Evolutionary conservation across 1,140 invertebrate genomes (phyloP).

Genomic region (Drosophila leontia): DNA sequence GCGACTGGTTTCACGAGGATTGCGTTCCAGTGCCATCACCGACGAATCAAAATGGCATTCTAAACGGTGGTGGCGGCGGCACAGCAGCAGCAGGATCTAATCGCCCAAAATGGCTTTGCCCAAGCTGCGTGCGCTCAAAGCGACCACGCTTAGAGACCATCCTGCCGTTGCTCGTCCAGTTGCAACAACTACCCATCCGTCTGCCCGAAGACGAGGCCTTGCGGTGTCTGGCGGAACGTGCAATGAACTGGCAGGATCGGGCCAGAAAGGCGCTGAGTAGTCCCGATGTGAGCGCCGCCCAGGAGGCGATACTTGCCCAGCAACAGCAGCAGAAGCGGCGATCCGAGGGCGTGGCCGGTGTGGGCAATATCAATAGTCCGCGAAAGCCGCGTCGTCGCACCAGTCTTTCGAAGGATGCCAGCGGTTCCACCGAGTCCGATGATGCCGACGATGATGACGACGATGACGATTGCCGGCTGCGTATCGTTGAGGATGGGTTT

Average conservation of each 20-base stretch:
- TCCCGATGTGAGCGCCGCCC: slow-evolving; percentile 89
- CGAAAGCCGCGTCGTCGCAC: slow-evolving; percentile 64
- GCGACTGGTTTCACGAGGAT: slow-evolving; percentile 96
- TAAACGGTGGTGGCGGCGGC: slow-evolving; percentile 39
- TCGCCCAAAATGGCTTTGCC: slow-evolving; percentile 93
- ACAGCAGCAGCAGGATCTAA: slow-evolving; percentile 51
- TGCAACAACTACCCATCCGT: slow-evolving; percentile 95
- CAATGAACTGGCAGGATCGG: slow-evolving; percentile 94
- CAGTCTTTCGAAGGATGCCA: slow-evolving; percentile 50
- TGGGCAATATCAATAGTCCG: slow-evolving; percentile 70
- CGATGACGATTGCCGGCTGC: slow-evolving; percentile 78
- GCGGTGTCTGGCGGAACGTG: slow-evolving; percentile 92
- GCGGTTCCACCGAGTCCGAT: slow-evolving; percentile 54
- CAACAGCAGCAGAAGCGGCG: slow-evolving; percentile 69
- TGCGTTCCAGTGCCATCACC: slow-evolving; percentile 84
- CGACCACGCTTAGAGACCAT: slow-evolving; percentile 94
- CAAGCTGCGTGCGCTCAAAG: slow-evolving; percentile 93
- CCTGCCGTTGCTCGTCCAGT: slow-evolving; percentile 91
- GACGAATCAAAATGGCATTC: slow-evolving; percentile 84
- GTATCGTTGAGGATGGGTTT: slow-evolving; percentile 77
- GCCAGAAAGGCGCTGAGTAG: slow-evolving; percentile 90
- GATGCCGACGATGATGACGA: slow-evolving; percentile 74
- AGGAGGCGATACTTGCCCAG: slow-evolving; percentile 86
- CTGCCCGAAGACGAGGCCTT: slow-evolving; percentile 96
- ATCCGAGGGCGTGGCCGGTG: slow-evolving; percentile 40